phyloP scores from a whole-genome alignment of 2,888 invertebrate genomes.

The Monopis laevigella region DNA sequence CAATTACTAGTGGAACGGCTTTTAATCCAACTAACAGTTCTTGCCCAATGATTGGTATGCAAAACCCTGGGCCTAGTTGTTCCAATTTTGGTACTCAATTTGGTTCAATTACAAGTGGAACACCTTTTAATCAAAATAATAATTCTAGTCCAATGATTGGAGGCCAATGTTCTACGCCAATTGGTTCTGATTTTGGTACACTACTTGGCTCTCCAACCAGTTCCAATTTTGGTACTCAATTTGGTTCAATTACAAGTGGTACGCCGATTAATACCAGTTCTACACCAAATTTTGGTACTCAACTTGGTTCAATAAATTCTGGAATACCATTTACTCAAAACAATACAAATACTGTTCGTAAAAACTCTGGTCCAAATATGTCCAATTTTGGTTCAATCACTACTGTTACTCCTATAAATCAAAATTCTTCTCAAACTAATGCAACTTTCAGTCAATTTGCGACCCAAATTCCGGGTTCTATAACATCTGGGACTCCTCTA shows the following conservation, averaged over 20 bases:
- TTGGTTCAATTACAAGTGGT: constrained; percentile 12
- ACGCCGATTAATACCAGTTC: constrained; percentile 5
- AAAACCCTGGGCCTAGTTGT: no score
- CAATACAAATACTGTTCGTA: no score
- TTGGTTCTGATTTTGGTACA: not conserved
- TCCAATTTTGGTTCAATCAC: no score
- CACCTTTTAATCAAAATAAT: no score
- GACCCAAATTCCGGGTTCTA: constrained; percentile 23
- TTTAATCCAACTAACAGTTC: not conserved
- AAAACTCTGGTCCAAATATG: no score
- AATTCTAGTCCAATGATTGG: not conserved
- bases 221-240: constrained; percentile 9
- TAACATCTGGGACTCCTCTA: constrained; percentile 26
- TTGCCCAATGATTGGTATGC: no score
- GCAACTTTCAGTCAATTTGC: constrained; percentile 16
- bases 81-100: constrained; percentile 4
- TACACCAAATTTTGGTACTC: not conserved
- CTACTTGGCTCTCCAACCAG: constrained; percentile 17
- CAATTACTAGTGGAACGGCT: constrained; percentile 19
- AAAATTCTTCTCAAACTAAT: no score
- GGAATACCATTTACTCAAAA: constrained; percentile 16
- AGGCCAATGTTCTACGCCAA: not conserved
- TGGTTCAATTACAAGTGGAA: no score
- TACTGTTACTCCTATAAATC: no score
- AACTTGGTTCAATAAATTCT: constrained; percentile 18